Evolutionary conservation across 2,113 vertebrate species (phyloP), one percentile per base, ranked within the genome.

Genomic region (Hippopotamus amphibius): DNA sequence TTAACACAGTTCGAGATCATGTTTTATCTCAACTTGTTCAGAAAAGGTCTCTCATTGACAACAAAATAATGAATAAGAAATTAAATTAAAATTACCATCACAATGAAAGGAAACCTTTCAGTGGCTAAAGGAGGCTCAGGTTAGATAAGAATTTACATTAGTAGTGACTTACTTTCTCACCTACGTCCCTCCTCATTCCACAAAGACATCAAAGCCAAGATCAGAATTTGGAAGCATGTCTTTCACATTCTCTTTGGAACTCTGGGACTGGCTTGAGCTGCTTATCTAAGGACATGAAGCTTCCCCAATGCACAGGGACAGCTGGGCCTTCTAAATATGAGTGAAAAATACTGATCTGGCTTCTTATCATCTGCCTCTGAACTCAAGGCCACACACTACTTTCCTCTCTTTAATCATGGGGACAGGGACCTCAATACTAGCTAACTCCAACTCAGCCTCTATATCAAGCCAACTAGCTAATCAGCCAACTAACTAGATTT

Each of bases 91-190:
- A 82, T 68, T 28, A 96, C 33, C 41, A 85, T 81, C 16, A 26
- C n/a, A 74, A 76, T 22, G 28, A 95, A 90, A 81, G 57, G 57
- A 87, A 94, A 87, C 14, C 37, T 37, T 50, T 81, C 65, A 81
- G 15, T 12, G 63, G 21, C 48, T 21, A 81, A 50, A 87, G 28
- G 59, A 57, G 59, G 33, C 41, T 87, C 17, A 50, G 48, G 48
- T 87, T 14, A 48, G 37, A 50, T 28, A 13, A 84, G 22, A 85
- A 79, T 61, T 33, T 93, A 6, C 12, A 79, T 65, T 61, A 84
- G 46, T 5, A 77, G 53, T 33, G 10, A 96, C 37, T 90, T 11
- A 37, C 55, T 81, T 77, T 30, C 43, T 81, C 77, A 59, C 6
- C 16, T 37, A 37, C n/a, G 15, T 50, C 55, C 26, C 22, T 48